These are phyloP conservation scores for Drosophila lacteicornis DNA, from an alignment of 1,140 invertebrate genomes.

Conservation along the genomic window DNA sequence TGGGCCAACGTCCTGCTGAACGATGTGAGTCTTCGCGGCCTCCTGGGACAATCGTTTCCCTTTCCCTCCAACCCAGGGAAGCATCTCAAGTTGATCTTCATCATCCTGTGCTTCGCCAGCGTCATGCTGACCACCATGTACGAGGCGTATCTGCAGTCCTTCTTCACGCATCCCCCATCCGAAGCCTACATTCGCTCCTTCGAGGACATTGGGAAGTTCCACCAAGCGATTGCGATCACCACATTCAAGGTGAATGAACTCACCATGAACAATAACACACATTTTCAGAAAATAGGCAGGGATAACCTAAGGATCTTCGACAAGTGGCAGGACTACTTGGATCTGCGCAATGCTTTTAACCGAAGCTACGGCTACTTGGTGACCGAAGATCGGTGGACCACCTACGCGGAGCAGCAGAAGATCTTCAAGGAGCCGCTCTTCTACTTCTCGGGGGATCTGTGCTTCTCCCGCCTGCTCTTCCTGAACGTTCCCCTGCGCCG, in stretches of 20 bases:
- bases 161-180: constrained; percentile 51
- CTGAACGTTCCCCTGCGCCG: constrained; percentile 33
- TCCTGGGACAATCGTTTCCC: constrained; percentile 61
- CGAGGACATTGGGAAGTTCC: constrained; percentile 19
- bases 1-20: constrained; percentile 51
- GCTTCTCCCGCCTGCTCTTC: constrained; percentile 24
- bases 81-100: constrained; percentile 41
- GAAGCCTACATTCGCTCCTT: constrained; percentile 17
- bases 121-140: constrained; percentile 66
- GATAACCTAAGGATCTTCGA: neutral
- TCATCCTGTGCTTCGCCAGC: constrained; percentile 54
- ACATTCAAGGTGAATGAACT: constrained; percentile 1
- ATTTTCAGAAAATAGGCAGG: neutral
- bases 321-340: neutral
- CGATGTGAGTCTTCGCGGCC: constrained; percentile 58
- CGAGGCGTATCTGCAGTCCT: constrained; percentile 49
- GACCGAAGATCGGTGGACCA: constrained; percentile 34
- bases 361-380: constrained; percentile 31
- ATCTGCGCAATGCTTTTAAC: constrained; percentile 40
- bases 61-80: constrained; percentile 23
- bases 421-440: constrained; percentile 32
- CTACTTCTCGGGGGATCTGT: constrained; percentile 51
- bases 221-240: constrained; percentile 1
- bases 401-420: constrained; percentile 46
- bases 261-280: neutral